These are phyloP conservation scores for Tenthredo scrophulariae DNA, from an alignment of 2,888 invertebrate genomes.

Conservation along the genomic window DNA sequence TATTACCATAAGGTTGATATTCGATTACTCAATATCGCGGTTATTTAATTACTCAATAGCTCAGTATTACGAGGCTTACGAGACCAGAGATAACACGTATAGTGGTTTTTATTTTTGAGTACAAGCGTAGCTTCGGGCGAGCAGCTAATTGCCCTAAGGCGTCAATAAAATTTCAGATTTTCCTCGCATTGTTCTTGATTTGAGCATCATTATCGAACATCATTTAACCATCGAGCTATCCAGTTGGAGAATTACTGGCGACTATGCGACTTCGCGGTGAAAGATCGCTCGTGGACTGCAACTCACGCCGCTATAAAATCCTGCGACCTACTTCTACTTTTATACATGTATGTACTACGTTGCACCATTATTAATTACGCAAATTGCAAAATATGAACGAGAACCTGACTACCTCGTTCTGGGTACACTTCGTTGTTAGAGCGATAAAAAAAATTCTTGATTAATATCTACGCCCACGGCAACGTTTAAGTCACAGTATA, in stretches of 20 bases:
- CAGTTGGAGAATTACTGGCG: background rate
- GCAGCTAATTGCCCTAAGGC: background rate
- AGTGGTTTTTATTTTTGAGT: background rate
- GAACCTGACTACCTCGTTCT: background rate
- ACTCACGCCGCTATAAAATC: slow-evolving; percentile 23
- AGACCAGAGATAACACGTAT: background rate
- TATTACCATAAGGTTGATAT: background rate
- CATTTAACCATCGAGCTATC: background rate
- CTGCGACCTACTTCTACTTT: slow-evolving; percentile 43
- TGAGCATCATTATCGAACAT: background rate
- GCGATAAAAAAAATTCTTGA: background rate
- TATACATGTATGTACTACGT: slow-evolving; percentile 14
- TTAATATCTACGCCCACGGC: slow-evolving; percentile 18
- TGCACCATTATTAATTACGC: slow-evolving; percentile 42
- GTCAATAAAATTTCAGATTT: background rate
- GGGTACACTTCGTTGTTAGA: background rate
- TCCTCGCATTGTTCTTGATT: background rate
- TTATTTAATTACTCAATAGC: slow-evolving; percentile 20
- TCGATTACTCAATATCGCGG: slow-evolving; percentile 30
- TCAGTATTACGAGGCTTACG: background rate
- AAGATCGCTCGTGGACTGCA: slow-evolving; percentile 19
- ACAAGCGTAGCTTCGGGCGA: background rate
- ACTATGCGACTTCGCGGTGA: slow-evolving; percentile 1
- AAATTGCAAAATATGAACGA: slow-evolving; percentile 15
- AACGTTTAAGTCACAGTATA: background rate